Evolutionary conservation across 2,888 invertebrate genomes (phyloP), one percentile per base, ranked within the genome.

Genomic region (Pterostichus madidus): DNA sequence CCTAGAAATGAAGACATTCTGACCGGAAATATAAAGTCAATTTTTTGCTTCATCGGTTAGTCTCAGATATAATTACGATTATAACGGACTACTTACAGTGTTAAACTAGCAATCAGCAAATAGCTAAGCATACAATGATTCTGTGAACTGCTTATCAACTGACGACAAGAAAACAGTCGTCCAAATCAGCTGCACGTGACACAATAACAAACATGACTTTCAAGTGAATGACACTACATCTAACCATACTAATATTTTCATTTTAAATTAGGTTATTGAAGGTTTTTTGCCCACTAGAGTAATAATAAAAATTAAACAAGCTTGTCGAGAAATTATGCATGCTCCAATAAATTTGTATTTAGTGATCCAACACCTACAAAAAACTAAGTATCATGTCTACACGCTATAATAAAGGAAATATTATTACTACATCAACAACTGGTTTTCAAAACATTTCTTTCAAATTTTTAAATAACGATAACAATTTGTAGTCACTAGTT

Each of bases 181-280:
- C 56, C 5, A 17, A 56, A 56, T 56, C 56, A 56, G 56, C 56
- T 56, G 1, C 17, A 44, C 68, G 44, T 71, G 68, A 8, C 17
- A 71, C n/a, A 71, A 71, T 17, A 39, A 17, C 15, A 39, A 71
- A 71, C 68, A 71, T 4, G 6, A 13, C 15, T 11, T 71, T 71
- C 39, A 24, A 5, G 15, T 17, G 13, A 71, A 17, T 44, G 68
- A 71, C 68, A 71, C 68, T 44, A 17, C 44, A 71, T 71, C 68
- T 44, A 10, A 71, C 35, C 17, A 71, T 71, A 71, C 24, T 44
- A 71, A 71, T 71, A 71, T 71, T 71, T 71, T 71, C 68, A 44
- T 71, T 71, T 44, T 71, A 44, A 44, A 71, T 71, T 71, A 15
- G 32, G 68, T 46, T 35, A n/a, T 35, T 64, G 64, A 7, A 31